These are phyloP conservation scores for Cyclophora punctaria DNA, from an alignment of 2,888 invertebrate species.

Conservation along the genomic window DNA sequence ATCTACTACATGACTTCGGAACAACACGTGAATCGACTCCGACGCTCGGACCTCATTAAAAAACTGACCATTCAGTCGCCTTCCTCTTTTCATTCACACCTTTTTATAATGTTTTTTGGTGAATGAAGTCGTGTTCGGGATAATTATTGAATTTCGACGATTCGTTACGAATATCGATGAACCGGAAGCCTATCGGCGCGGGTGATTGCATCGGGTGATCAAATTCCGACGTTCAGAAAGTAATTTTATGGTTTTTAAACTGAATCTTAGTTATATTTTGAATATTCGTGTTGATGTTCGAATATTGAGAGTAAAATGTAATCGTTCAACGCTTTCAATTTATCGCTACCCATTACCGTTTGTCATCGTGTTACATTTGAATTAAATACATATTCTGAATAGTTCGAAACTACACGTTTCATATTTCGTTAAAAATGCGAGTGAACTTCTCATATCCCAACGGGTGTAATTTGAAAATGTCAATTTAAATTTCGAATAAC, in stretches of 20 bases:
- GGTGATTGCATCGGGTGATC: slow-evolving; percentile 63
- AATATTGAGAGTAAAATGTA: slow-evolving; percentile 2
- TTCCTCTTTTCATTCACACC: slow-evolving; percentile 72
- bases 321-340: too few species aligned
- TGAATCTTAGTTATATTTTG: slow-evolving; percentile 44
- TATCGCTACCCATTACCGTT: not conserved
- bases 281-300: slow-evolving; percentile 24
- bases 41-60: slow-evolving; percentile 35
- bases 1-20: slow-evolving; percentile 57
- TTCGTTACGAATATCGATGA: slow-evolving; percentile 75
- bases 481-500: slow-evolving; percentile 20
- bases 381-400: too few species aligned
- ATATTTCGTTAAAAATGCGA: not conserved
- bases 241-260: slow-evolving; percentile 72
- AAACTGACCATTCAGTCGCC: slow-evolving; percentile 51
- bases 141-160: slow-evolving; percentile 74
- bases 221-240: slow-evolving; percentile 63
- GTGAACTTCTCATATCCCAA: not conserved
- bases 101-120: slow-evolving; percentile 67
- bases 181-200: slow-evolving; percentile 69
- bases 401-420: not conserved
- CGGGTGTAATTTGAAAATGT: slow-evolving; percentile 28
- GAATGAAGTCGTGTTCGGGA: slow-evolving; percentile 74
- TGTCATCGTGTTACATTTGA: not conserved
- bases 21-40: slow-evolving; percentile 41